Evolutionary conservation across 2,888 invertebrate species (phyloP).

Genomic region (Ectemnius cavifrons): DNA sequence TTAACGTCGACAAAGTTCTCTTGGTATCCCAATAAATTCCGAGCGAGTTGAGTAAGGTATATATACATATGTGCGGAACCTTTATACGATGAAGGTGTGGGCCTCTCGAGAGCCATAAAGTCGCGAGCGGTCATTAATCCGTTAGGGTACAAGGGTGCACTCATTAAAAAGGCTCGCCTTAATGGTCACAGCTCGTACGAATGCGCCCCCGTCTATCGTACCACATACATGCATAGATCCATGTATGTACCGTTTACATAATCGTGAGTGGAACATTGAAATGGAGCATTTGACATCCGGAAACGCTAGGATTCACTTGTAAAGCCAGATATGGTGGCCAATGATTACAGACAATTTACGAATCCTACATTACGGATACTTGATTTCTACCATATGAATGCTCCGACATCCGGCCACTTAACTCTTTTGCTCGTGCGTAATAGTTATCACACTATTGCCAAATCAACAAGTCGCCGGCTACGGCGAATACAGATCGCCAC

Average conservation of each 20-base stretch:
- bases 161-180: slow-evolving; percentile 33
- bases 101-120: slow-evolving; percentile 29
- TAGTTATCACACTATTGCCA: neutral
- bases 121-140: slow-evolving; percentile 37
- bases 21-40: slow-evolving; percentile 25
- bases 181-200: slow-evolving; percentile 39
- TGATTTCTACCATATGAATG: neutral
- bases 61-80: neutral
- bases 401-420: neutral
- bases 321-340: slow-evolving; percentile 26
- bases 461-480: neutral
- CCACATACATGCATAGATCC: neutral
- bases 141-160: slow-evolving; percentile 21
- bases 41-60: slow-evolving; percentile 6
- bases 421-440: neutral
- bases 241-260: neutral
- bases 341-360: slow-evolving; percentile 29
- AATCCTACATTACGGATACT: slow-evolving; percentile 5
- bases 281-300: slow-evolving; percentile 23
- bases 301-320: slow-evolving; percentile 19
- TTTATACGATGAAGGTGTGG: slow-evolving; percentile 9
- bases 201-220: neutral
- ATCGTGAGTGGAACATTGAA: slow-evolving; percentile 14
- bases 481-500: neutral
- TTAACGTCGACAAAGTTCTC: slow-evolving; percentile 1